Conservation (phyloP, 2,888 invertebrate species). For the Ganaspis brasiliensis region DNA sequence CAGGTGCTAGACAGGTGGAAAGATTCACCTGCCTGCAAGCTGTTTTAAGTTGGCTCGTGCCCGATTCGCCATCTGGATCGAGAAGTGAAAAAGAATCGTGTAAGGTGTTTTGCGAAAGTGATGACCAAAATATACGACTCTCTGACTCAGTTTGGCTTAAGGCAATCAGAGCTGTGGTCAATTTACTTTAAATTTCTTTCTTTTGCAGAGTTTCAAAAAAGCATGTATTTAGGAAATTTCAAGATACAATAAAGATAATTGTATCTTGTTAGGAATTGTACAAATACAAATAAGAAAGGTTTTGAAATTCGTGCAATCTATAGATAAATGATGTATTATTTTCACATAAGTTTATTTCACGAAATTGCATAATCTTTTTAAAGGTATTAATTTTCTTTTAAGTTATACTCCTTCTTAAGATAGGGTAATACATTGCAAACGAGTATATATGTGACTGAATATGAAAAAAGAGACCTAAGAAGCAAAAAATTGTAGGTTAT, state of each 20-base stretch:
- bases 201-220: no score
- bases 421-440: no score
- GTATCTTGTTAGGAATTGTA: not conserved
- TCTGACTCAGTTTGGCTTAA: not conserved
- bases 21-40: slow-evolving; percentile 77
- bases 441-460: no score
- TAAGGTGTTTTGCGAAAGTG: slow-evolving; percentile 50
- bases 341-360: no score
- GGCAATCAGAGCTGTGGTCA: slow-evolving; percentile 47
- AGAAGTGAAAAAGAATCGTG: slow-evolving; percentile 46
- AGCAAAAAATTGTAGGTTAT: no score
- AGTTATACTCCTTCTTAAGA: no score
- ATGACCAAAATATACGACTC: slow-evolving; percentile 44
- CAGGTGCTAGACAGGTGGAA: slow-evolving; percentile 77
- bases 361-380: no score
- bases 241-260: not conserved
- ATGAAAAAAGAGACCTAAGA: no score
- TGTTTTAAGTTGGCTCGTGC: slow-evolving; percentile 71
- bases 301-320: no score
- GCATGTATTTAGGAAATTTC: no score
- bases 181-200: slow-evolving; percentile 47
- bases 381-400: no score
- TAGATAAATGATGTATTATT: no score
- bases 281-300: not conserved
- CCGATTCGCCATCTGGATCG: slow-evolving; percentile 74